Conservation (phyloP, 1,140 invertebrate species). For the Macrobrachium rosenbergii region DNA sequence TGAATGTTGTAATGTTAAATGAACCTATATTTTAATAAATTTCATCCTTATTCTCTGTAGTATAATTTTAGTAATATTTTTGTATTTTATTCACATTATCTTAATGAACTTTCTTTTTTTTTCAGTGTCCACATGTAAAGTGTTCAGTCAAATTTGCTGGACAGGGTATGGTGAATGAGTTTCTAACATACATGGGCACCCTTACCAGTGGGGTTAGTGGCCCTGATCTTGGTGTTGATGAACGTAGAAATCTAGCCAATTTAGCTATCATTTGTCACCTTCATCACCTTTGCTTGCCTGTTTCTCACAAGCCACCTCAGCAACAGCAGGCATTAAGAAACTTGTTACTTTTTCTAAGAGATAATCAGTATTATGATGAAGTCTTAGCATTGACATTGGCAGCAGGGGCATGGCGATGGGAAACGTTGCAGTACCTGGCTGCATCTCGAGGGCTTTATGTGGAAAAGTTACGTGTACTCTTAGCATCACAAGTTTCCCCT, state of each 20-base stretch:
- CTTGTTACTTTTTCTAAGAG: slow-evolving; percentile 75
- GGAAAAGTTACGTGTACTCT: slow-evolving; percentile 74
- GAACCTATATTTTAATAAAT: too few species aligned
- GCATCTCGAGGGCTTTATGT: slow-evolving; percentile 75
- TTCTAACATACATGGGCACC: slow-evolving; percentile 77
- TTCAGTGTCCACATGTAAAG: slow-evolving; percentile 77
- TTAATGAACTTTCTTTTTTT: background rate
- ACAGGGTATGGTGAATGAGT: slow-evolving; percentile 78
- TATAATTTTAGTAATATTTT: background rate
- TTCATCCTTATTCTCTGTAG: too few species aligned
- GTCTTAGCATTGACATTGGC: slow-evolving; percentile 77
- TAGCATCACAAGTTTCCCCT: slow-evolving; percentile 49
- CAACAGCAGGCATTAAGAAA: slow-evolving; percentile 45
- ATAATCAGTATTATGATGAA: slow-evolving; percentile 81
- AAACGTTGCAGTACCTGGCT: slow-evolving; percentile 75
- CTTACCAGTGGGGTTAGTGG: slow-evolving; percentile 74
- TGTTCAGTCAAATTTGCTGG: slow-evolving; percentile 82
- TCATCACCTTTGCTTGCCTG: slow-evolving; percentile 71
- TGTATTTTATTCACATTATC: background rate
- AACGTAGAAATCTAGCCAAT: slow-evolving; percentile 79
- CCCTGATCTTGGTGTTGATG: slow-evolving; percentile 75
- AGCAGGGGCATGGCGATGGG: slow-evolving; percentile 77
- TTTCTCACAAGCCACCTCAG: slow-evolving; percentile 27
- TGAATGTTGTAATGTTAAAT: too few species aligned
- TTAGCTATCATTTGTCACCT: slow-evolving; percentile 79